Percentiles rank a stretch among this genome's conserved stretches.
Evolutionary conservation across 2,888 invertebrate species (phyloP).

Genomic region (Platynereis dumerilii): DNA sequence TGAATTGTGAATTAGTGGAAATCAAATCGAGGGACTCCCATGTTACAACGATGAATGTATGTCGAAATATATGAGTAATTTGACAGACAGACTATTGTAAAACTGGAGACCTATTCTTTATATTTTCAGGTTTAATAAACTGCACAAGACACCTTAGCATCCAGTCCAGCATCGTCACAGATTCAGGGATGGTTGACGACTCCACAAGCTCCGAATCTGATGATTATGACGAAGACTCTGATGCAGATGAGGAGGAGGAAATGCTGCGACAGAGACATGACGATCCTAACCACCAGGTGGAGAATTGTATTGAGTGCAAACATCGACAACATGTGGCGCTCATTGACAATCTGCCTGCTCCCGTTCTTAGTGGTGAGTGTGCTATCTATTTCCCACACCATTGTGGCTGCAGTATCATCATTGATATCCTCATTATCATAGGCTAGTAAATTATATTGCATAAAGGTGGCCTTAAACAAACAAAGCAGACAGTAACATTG

Average conservation of each 20-base stretch:
- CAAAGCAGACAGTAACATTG: too few species aligned
- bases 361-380: constrained; percentile 68
- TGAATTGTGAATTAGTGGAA: too few species aligned
- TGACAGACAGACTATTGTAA: too few species aligned
- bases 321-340: constrained; percentile 84
- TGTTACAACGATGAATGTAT: too few species aligned
- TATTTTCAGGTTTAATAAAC: constrained; percentile 76
- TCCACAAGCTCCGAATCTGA: not conserved
- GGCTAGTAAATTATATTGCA: too few species aligned
- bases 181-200: constrained; percentile 18
- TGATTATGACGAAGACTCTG: constrained; percentile 10
- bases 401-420: too few species aligned
- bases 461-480: too few species aligned
- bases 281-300: not conserved
- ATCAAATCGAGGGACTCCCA: too few species aligned
- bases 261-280: not conserved
- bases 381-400: not conserved
- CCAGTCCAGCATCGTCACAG: constrained; percentile 55
- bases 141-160: constrained; percentile 90
- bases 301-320: constrained; percentile 73
- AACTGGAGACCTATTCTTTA: too few species aligned
- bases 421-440: too few species aligned
- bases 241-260: constrained; percentile 15
- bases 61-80: too few species aligned
- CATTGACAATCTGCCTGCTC: constrained; percentile 86